Evolutionary conservation across 1,140 invertebrate genomes (phyloP), one percentile per base, ranked within the genome.

Genomic region (Lethrus apterus): DNA sequence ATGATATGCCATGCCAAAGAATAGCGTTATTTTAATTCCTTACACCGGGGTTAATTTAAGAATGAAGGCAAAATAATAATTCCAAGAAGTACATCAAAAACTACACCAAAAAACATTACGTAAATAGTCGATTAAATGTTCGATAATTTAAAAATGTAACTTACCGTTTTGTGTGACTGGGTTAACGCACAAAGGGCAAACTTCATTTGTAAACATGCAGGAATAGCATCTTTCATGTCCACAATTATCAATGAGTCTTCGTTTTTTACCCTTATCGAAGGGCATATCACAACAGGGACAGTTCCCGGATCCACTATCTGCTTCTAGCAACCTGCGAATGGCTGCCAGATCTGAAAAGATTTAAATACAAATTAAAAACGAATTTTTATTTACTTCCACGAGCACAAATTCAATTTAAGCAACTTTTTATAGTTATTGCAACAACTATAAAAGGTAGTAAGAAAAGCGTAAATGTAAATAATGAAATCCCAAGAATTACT

Each of bases 241-340:
- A 70, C 91, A 96, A 41, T 86, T 83, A 71, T 94, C 92, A 64
- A 93, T 92, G 56, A 96, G 73, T 63, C 88, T 86, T 65, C 92
- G 78, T 71, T 93, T 92, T 70, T 93, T 93, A 68, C 90, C 89
- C 70, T 91, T 90, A 70, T 94, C 90, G 73, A 93, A 94, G 51
- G 89, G 89, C 80, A 92, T 89, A 65, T 86, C 81, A 71, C 86
- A 88, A 64, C 83, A 84, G 43, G 85, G 85, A 70, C 86, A 89
- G 23, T 74, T 75, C 29, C 65, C 70, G 1, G 77, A 68, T 57
- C 78, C 78, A 26, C 76, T 71, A 20, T 82, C 79, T 1, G 76
- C 73, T 54, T 84, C 81, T 41, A 79, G 68, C 49, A 80, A 64
- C 35, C 76, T 73, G 15, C 76, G 63, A 45, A 85, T 83, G 34